A percentile compares a stretch with the other conserved stretches of the same genome.
Conservation (phyloP, 2,113 vertebrate genomes). For the Ammodytes dubius region DNA sequence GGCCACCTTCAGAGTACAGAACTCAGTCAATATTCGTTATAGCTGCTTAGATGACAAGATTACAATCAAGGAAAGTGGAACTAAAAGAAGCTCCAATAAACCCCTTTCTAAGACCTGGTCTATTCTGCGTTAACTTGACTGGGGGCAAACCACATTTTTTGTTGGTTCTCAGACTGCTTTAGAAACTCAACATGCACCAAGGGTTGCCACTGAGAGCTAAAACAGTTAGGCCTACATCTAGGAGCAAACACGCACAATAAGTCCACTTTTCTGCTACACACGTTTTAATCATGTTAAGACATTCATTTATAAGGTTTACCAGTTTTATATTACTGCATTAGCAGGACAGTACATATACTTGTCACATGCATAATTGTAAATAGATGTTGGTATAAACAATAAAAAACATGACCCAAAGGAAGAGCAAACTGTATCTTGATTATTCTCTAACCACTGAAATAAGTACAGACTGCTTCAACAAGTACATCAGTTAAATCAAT, state of each 20-base stretch:
- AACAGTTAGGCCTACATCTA: background rate
- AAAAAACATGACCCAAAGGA: background rate
- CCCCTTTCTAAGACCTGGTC: background rate
- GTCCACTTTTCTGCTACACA: background rate
- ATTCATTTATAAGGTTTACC: background rate
- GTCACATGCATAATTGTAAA: background rate
- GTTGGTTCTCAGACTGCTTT: background rate
- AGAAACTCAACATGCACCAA: background rate
- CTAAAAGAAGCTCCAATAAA: background rate
- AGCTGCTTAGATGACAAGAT: background rate
- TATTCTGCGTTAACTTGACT: background rate
- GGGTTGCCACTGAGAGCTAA: background rate
- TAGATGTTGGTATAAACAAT: background rate
- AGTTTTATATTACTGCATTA: constrained; percentile 3
- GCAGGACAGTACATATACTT: background rate
- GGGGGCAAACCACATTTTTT: too few relatives aligned
- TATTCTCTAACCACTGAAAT: background rate
- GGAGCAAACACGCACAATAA: background rate
- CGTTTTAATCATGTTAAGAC: background rate
- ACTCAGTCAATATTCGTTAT: background rate
- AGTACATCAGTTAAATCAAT: background rate
- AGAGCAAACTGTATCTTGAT: background rate
- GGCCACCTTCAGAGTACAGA: constrained; percentile 47
- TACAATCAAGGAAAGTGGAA: background rate
- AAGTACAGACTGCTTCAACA: background rate